A percentile compares a stretch with the other conserved stretches of the same genome.
These are phyloP conservation scores for Protomyctophum bolini DNA, from an alignment of 2,113 vertebrate genomes.

Conservation along the genomic window DNA sequence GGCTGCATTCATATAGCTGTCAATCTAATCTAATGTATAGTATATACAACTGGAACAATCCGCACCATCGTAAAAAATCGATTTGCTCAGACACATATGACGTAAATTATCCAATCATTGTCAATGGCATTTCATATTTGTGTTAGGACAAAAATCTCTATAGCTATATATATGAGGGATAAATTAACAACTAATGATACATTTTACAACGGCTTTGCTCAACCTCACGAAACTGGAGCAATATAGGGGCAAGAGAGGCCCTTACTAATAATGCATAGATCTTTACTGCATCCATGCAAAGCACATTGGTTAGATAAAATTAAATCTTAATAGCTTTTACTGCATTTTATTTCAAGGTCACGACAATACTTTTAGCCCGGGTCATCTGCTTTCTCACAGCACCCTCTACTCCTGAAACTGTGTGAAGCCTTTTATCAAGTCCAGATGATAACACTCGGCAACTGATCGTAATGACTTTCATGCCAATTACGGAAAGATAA, in stretches of 20 bases:
- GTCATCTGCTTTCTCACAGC: too few species aligned
- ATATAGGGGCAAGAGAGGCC: constrained; percentile 43
- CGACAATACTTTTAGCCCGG: neutral
- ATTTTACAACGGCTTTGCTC: constrained; percentile 22
- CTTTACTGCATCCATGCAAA: constrained; percentile 22
- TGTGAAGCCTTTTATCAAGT: too few species aligned
- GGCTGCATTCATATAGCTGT: constrained; percentile 15
- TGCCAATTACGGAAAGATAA: too few species aligned
- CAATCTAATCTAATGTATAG: constrained; percentile 15
- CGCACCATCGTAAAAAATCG: too few species aligned
- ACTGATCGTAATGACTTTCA: too few species aligned
- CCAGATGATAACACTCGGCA: too few species aligned
- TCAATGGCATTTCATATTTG: too few species aligned
- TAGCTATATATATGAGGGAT: constrained; percentile 19
- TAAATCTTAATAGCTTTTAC: neutral
- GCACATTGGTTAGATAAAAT: constrained; percentile 21
- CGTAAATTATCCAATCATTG: too few species aligned
- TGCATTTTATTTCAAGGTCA: neutral
- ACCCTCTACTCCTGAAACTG: too few species aligned
- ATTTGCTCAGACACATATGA: too few species aligned
- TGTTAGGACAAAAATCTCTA: too few species aligned
- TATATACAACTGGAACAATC: constrained; percentile 7
- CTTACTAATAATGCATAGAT: constrained; percentile 26
- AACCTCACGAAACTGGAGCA: constrained; percentile 24
- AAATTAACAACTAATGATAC: constrained; percentile 3